Percentiles rank a stretch among this genome's conserved stretches.
phyloP scores from a whole-genome alignment of 2,113 vertebrate species.

The Lagopus leucura region DNA sequence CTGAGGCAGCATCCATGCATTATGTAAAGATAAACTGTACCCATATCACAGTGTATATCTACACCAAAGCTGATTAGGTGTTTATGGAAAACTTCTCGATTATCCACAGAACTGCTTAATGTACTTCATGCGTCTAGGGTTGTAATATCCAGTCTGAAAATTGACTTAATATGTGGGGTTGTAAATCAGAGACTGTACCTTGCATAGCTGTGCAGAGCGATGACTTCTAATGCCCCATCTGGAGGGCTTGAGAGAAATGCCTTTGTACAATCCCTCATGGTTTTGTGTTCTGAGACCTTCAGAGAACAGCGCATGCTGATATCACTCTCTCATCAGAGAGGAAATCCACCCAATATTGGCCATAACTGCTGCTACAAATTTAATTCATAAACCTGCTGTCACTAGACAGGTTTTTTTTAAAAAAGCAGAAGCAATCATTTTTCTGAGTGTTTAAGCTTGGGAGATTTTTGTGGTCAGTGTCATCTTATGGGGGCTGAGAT shows the following conservation, averaged over 20 bases:
- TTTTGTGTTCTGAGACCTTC: background rate
- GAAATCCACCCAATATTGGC: background rate
- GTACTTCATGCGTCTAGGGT: background rate
- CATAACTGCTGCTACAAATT: background rate
- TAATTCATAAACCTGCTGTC: background rate
- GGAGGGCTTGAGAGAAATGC: background rate
- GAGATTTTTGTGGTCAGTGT: conserved; percentile 46
- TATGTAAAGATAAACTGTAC: background rate
- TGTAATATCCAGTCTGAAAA: background rate
- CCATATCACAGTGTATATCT: background rate
- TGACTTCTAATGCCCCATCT: background rate
- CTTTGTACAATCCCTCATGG: background rate
- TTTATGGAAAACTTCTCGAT: background rate
- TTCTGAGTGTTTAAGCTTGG: conserved; percentile 22
- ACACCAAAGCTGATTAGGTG: background rate
- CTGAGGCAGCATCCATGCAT: background rate
- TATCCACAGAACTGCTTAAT: background rate
- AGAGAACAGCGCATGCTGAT: background rate
- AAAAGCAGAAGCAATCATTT: conserved; percentile 23
- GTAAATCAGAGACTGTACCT: background rate
- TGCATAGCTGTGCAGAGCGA: background rate
- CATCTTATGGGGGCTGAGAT: conserved; percentile 37
- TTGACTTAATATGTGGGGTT: rapidly evolving
- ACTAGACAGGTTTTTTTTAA: background rate
- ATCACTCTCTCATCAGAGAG: background rate